A percentile compares a stretch with the other conserved stretches of the same genome.
phyloP scores from a whole-genome alignment of 2,113 vertebrate species.

The Hemiscyllium ocellatum region DNA sequence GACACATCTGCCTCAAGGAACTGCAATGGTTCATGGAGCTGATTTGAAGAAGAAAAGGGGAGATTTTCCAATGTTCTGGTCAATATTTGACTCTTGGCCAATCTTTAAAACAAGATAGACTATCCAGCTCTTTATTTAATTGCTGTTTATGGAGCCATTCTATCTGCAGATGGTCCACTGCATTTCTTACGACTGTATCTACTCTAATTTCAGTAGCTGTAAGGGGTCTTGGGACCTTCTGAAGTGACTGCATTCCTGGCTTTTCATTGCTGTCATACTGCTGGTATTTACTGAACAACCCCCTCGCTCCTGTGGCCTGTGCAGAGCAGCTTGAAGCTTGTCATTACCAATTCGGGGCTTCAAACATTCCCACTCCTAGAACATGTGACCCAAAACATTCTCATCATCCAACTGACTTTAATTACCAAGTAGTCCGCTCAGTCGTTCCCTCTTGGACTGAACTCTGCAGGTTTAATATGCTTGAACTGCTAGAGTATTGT shows the following conservation, averaged over 20 bases:
- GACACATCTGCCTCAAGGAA: not conserved
- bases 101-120: not conserved
- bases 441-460: not conserved
- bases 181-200: not conserved
- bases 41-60: not conserved
- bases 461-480: not conserved
- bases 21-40: not conserved
- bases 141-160: not conserved
- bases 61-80: not conserved
- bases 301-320: not conserved
- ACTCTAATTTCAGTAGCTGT: not conserved
- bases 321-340: not conserved
- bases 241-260: not conserved
- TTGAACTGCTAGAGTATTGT: not conserved
- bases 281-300: not conserved
- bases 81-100: not conserved
- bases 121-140: not conserved
- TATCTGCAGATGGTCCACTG: not conserved
- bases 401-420: not conserved
- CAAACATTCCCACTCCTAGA: not conserved
- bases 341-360: too few species aligned
- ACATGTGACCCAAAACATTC: not conserved
- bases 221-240: not conserved
- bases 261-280: not conserved
- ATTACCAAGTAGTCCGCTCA: not conserved